phyloP scores from a whole-genome alignment of 2,797 vertebrate genomes.

The Choloepus didactylus region DNA sequence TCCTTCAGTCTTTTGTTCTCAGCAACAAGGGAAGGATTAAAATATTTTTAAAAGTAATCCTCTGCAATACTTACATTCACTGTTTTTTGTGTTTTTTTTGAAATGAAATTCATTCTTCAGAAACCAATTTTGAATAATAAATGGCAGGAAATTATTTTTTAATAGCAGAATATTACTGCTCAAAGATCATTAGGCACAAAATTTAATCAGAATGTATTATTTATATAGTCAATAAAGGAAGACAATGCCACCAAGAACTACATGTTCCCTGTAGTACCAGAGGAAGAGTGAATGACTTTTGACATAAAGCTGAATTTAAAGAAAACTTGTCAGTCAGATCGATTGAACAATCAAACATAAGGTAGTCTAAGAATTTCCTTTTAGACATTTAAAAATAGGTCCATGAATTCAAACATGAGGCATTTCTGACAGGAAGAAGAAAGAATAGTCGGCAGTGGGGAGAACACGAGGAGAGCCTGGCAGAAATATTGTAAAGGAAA shows the following conservation, averaged over 20 bases:
- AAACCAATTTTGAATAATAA: slow-evolving; percentile 41
- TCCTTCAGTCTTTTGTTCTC: slow-evolving; percentile 3
- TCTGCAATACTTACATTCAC: background rate
- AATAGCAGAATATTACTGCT: slow-evolving; percentile 46
- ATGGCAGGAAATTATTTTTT: background rate
- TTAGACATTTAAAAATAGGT: background rate
- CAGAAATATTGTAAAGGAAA: background rate
- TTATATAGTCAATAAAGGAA: slow-evolving; percentile 46
- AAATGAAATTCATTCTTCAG: background rate
- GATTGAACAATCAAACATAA: background rate
- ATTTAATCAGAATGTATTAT: background rate
- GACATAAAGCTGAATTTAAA: background rate
- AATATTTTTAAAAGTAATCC: slow-evolving; percentile 57
- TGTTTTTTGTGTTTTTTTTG: slow-evolving; percentile 12
- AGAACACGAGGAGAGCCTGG: background rate
- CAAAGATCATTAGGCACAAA: background rate
- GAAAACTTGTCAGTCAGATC: background rate
- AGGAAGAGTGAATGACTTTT: background rate
- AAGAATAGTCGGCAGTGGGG: background rate
- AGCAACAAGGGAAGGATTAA: slow-evolving; percentile 17
- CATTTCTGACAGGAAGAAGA: slow-evolving; percentile 6
- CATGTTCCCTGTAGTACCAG: background rate
- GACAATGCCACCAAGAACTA: background rate
- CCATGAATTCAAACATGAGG: background rate
- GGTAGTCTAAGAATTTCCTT: background rate